Evolutionary conservation across 2,113 vertebrate genomes (phyloP).

Genomic region (Pao palembangensis): DNA sequence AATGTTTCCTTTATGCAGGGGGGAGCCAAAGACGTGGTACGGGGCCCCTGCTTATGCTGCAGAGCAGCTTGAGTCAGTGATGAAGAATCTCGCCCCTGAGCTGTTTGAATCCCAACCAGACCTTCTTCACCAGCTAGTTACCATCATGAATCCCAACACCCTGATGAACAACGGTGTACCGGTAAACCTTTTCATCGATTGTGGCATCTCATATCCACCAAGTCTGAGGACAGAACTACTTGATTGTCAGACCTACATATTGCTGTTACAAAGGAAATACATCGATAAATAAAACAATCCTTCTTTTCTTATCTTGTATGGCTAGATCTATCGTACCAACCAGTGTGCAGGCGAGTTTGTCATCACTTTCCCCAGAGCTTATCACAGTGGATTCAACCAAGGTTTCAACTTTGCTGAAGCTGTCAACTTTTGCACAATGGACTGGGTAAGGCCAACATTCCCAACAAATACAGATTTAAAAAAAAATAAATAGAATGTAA

Average conservation of each 20-base stretch:
- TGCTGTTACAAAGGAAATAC: not conserved
- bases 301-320: constrained; percentile 3
- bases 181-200: constrained; percentile 66
- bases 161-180: constrained; percentile 95
- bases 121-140: constrained; percentile 97
- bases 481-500: too few relatives aligned
- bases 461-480: not conserved
- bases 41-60: constrained; percentile 94
- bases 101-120: constrained; percentile 96
- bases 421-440: constrained; percentile 97
- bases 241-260: not conserved
- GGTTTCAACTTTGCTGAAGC: constrained; percentile 99
- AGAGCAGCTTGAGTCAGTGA: constrained; percentile 91
- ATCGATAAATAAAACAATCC: not conserved
- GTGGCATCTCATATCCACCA: not conserved
- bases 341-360: constrained; percentile 98
- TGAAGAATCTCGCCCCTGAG: constrained; percentile 96
- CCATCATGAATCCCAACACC: constrained; percentile 99
- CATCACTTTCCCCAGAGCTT: constrained; percentile 96
- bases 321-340: constrained; percentile 93
- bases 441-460: constrained; percentile 81
- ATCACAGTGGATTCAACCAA: constrained; percentile 99
- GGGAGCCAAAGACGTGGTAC: constrained; percentile 98
- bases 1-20: constrained; percentile 74
- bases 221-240: not conserved